Evolutionary conservation across 2,888 invertebrate genomes (phyloP).

Genomic region (Metellina segmentata): DNA sequence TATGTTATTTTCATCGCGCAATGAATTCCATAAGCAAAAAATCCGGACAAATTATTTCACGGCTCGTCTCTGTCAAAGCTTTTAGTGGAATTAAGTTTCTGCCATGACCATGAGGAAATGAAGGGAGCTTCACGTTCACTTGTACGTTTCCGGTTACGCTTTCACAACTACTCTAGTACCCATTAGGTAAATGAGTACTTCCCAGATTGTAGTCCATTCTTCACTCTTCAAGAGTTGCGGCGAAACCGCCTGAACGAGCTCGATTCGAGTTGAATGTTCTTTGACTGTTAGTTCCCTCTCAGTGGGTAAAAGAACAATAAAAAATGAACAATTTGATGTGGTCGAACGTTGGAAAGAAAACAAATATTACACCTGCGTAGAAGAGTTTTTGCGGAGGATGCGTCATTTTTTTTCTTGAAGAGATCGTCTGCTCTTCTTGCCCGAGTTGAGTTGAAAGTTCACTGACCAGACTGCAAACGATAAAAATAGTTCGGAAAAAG

Average conservation of each 20-base stretch:
- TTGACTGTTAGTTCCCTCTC: slow-evolving; percentile 2
- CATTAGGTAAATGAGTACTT: slow-evolving; percentile 52
- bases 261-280: slow-evolving; percentile 58
- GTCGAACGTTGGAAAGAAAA: slow-evolving; percentile 42
- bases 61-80: slow-evolving; percentile 32
- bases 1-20: neutral
- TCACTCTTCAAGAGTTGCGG: slow-evolving; percentile 3
- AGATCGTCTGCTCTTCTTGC: slow-evolving; percentile 12
- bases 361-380: slow-evolving; percentile 64
- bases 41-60: slow-evolving; percentile 19
- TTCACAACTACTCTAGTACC: slow-evolving; percentile 9
- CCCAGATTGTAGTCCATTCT: slow-evolving; percentile 19
- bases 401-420: slow-evolving; percentile 8
- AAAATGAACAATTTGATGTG: slow-evolving; percentile 25
- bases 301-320: neutral
- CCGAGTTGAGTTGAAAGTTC: slow-evolving; percentile 35
- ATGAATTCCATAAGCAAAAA: neutral
- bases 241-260: neutral
- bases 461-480: slow-evolving; percentile 50
- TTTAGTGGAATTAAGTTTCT: slow-evolving; percentile 46
- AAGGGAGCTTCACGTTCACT: slow-evolving; percentile 3
- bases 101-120: slow-evolving; percentile 8
- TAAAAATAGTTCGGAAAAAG: slow-evolving; percentile 12
- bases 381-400: slow-evolving; percentile 58
- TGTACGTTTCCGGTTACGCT: slow-evolving; percentile 37